A percentile compares a stretch with the other conserved stretches of the same genome.
Evolutionary conservation across 2,113 vertebrate species (phyloP).

Genomic region (Morone saxatilis): DNA sequence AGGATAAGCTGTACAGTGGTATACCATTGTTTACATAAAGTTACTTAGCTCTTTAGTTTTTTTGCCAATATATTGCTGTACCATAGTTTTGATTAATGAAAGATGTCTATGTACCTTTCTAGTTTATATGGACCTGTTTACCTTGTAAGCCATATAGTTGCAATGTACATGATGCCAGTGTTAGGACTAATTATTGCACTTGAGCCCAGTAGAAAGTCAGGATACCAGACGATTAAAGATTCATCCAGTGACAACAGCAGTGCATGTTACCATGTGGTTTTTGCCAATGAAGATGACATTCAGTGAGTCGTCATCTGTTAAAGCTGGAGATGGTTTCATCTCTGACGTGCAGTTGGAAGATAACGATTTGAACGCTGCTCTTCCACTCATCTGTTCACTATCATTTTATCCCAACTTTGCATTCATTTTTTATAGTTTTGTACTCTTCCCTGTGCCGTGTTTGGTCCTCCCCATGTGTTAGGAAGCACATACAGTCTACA

Average conservation of each 20-base stretch:
- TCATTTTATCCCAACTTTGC: constrained; percentile 23
- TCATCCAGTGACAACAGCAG: constrained; percentile 55
- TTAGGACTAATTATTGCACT: constrained; percentile 86
- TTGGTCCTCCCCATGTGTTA: constrained; percentile 36
- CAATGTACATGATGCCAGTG: constrained; percentile 84
- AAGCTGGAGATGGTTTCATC: constrained; percentile 35
- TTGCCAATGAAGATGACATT: constrained; percentile 78
- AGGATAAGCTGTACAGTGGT: constrained; percentile 91
- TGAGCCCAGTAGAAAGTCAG: constrained; percentile 74
- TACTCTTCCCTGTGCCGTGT: constrained; percentile 54
- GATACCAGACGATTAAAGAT: constrained; percentile 44
- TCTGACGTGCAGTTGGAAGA: constrained; percentile 36
- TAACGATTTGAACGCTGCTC: constrained; percentile 40
- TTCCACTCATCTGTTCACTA: constrained; percentile 16
- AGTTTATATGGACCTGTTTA: constrained; percentile 88
- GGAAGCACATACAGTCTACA: constrained; percentile 29
- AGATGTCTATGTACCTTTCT: constrained; percentile 84
- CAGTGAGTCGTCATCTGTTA: constrained; percentile 44
- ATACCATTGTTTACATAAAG: constrained; percentile 96
- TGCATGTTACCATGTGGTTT: constrained; percentile 48
- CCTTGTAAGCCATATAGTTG: constrained; percentile 90
- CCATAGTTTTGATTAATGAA: constrained; percentile 83
- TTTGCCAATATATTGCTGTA: constrained; percentile 89
- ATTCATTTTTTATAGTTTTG: constrained; percentile 66
- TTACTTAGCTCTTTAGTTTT: constrained; percentile 87